Evolutionary conservation across 2,797 vertebrate species (phyloP), one percentile per base, ranked within the genome.

Genomic region (Triplophysa bombifrons): DNA sequence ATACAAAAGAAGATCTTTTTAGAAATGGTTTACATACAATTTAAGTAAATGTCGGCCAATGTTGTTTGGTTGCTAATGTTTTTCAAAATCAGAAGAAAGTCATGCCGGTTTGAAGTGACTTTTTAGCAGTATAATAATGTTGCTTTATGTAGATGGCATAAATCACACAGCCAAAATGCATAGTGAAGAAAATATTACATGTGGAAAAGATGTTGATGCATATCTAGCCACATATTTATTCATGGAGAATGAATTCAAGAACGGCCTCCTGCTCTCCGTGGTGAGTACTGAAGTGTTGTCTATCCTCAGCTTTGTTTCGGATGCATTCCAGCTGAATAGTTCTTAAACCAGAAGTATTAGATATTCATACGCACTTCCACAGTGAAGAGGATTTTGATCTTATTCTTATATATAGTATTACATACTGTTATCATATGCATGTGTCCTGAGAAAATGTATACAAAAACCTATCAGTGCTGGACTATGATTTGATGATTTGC

Each of bases 151-250:
- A 48, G 46, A 48, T 4, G 4, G 10, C 13, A 48, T 72, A 72
- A 34, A 72, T 61, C 63, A 60, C 46, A 56, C 25, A 46, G 20
- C n/a, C 27, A 51, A 55, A 63, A 76, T 56, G 12, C 30, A 67
- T 1, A 38, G 55, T 16, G 34, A 68, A 73, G 38, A 58, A 73
- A 73, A 82, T 44, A 65, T 61, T 51, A 41, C 27, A 80, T 61
- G 19, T 60, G 60, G 27, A 78, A 48, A 50, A 38, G 46, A 69
- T 76, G n/a, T 72, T 72, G 53, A 61, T 78, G 44, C 75, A 73
- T 71, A 56, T 76, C 73, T 34, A 56, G 73, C 56, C 46, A 19
- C 60, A 58, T 65, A 77, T 82, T 82, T 82, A 73, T 82, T 73
- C 58, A 67, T 69, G 34, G 12, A 73, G 64, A 73, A 68, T 82